A percentile compares a stretch with the other conserved stretches of the same genome.
Conservation (phyloP, 2,113 vertebrate genomes). For the Fukomys damarensis region DNA sequence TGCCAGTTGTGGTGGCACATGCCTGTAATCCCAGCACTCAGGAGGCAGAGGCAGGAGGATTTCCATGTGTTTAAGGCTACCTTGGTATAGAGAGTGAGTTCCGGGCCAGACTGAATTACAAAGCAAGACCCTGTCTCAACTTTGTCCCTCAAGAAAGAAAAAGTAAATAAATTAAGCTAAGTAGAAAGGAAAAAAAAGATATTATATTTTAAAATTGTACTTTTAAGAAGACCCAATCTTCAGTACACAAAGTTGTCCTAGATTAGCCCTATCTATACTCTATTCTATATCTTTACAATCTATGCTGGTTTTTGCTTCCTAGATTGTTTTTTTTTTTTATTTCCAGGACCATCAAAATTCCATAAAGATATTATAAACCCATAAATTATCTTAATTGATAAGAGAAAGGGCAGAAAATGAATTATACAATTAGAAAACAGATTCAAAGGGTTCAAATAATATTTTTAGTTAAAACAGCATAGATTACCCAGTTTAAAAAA, state of each 20-base stretch:
- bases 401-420: neutral
- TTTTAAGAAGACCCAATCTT: neutral
- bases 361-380: too few species aligned
- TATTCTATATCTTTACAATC: neutral
- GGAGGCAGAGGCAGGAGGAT: too few species aligned
- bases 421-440: neutral
- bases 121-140: too few species aligned
- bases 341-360: neutral
- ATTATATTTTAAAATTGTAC: neutral
- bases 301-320: neutral
- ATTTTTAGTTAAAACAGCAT: neutral
- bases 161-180: too few species aligned
- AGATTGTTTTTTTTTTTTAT: neutral
- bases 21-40: too few species aligned
- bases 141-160: too few species aligned
- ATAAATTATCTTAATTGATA: neutral
- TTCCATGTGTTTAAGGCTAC: too few species aligned
- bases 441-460: neutral
- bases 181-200: neutral
- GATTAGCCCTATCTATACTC: neutral
- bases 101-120: too few species aligned
- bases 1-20: too few species aligned
- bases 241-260: neutral
- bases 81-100: too few species aligned
- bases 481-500: neutral